Percentiles rank a stretch among this genome's conserved stretches.
Evolutionary conservation across 2,888 invertebrate species (phyloP).

Genomic region (Hofmannophila pseudospretella): DNA sequence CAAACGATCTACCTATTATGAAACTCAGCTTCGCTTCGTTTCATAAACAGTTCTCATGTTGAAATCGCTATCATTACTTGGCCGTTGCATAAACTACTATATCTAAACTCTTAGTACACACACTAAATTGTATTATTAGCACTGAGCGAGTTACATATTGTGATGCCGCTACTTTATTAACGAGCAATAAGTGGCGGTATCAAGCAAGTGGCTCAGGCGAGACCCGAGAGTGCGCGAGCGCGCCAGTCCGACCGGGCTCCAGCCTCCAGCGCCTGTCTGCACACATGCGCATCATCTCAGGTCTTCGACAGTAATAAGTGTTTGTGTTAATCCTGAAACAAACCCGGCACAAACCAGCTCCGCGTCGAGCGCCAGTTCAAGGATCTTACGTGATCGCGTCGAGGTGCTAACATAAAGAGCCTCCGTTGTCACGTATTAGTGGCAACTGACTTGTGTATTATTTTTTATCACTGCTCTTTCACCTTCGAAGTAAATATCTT

Average conservation of each 20-base stretch:
- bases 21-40: no score
- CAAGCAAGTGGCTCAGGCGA: constrained; percentile 28
- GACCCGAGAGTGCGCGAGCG: constrained; percentile 32
- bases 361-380: constrained; percentile 42
- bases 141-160: constrained; percentile 9
- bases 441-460: constrained; percentile 40
- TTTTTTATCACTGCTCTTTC: constrained; percentile 60
- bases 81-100: no score
- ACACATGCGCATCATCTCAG: constrained; percentile 20
- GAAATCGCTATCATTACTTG: no score
- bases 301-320: constrained; percentile 29
- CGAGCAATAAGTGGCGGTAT: constrained; percentile 30
- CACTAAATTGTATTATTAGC: constrained; percentile 12
- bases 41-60: no score
- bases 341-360: constrained; percentile 17
- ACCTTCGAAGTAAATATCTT: constrained; percentile 64
- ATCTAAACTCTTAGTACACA: background rate
- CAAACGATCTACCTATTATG: no score
- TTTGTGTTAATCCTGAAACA: constrained; percentile 45
- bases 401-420: constrained; percentile 58
- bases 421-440: constrained; percentile 52
- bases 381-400: constrained; percentile 54
- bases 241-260: constrained; percentile 45
- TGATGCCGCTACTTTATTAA: constrained; percentile 47
- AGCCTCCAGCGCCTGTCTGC: constrained; percentile 37